A percentile compares a stretch with the other conserved stretches of the same genome.
These are phyloP conservation scores for Sander lucioperca DNA, from an alignment of 2,113 vertebrate genomes.

Conservation along the genomic window DNA sequence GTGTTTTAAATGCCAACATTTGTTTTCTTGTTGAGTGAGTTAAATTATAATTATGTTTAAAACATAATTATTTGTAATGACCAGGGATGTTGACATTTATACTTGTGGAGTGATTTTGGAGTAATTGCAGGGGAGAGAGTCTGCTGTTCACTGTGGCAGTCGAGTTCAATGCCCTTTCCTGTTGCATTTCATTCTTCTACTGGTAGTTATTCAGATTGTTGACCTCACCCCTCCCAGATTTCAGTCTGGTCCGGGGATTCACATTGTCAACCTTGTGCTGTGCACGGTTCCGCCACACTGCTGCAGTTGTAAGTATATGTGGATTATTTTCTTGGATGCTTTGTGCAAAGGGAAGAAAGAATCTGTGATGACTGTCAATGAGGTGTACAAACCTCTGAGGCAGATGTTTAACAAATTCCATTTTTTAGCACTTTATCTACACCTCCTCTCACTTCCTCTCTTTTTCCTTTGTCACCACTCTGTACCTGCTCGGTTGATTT, in stretches of 20 bases:
- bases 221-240: constrained; percentile 41
- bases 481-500: constrained; percentile 8
- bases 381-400: constrained; percentile 13
- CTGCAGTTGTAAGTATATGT: constrained; percentile 22
- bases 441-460: not conserved
- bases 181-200: constrained; percentile 29
- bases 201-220: constrained; percentile 34
- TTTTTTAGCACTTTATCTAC: constrained; percentile 6
- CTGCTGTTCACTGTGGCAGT: constrained; percentile 1
- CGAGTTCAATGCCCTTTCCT: constrained; percentile 30
- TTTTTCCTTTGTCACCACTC: not conserved
- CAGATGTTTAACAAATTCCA: constrained; percentile 9
- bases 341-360: not conserved
- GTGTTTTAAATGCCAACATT: not conserved
- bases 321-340: constrained; percentile 29
- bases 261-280: constrained; percentile 17
- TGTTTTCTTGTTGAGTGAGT: not conserved
- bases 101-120: constrained; percentile 6
- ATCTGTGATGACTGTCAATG: constrained; percentile 20
- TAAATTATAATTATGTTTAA: not conserved
- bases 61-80: not conserved
- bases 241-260: constrained; percentile 7
- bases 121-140: constrained; percentile 11
- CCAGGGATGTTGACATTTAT: not conserved
- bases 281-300: not conserved